A percentile compares a stretch with the other conserved stretches of the same genome.
These are phyloP conservation scores for Drosophila testacea DNA, from an alignment of 2,888 invertebrate species.

Conservation along the genomic window DNA sequence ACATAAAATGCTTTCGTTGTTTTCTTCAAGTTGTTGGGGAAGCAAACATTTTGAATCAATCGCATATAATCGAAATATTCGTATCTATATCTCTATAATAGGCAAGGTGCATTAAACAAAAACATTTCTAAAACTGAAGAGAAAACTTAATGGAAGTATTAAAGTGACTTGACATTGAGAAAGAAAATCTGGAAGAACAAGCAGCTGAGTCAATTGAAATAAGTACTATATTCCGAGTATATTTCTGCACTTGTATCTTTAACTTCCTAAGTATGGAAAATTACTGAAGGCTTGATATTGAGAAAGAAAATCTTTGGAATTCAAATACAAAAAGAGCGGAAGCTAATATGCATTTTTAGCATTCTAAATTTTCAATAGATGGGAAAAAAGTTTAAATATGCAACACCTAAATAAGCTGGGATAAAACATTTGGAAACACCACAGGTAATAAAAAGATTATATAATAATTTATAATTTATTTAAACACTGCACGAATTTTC, in stretches of 20 bases:
- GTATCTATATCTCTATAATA: not conserved
- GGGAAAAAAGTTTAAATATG: not conserved
- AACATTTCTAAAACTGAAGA: not conserved
- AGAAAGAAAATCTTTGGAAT: not conserved
- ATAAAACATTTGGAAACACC: not conserved
- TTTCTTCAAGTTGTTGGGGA: not conserved
- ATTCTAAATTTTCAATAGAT: not conserved
- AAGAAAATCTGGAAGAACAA: not conserved
- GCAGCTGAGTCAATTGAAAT: not conserved
- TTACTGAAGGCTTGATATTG: not conserved
- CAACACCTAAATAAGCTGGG: not conserved
- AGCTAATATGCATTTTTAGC: not conserved
- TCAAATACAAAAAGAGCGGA: not conserved
- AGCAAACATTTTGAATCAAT: constrained; percentile 11
- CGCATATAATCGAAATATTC: constrained; percentile 1
- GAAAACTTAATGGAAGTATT: not conserved
- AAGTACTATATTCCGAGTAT: too few relatives aligned
- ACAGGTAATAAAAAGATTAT: not conserved
- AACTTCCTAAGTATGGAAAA: too few relatives aligned
- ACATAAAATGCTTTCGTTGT: constrained; percentile 25
- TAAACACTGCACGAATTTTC: not conserved
- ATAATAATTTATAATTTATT: not conserved
- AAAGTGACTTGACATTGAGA: not conserved
- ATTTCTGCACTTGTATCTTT: too few relatives aligned
- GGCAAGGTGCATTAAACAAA: not conserved